Conservation (phyloP, 2,797 vertebrate genomes). For the Gymnothorax javanicus region DNA sequence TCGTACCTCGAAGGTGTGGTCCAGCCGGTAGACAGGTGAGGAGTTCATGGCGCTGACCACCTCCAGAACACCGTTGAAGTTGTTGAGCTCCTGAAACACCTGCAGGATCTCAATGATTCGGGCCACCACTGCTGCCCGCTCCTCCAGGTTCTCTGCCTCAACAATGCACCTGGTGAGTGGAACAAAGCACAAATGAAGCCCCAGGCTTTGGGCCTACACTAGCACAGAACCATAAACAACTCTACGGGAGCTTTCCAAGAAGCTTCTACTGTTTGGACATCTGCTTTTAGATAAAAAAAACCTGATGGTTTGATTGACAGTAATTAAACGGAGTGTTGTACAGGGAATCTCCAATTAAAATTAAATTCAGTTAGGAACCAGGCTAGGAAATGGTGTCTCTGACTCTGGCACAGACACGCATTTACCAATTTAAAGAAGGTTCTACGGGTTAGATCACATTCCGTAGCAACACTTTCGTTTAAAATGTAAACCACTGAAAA, state of each 20-base stretch:
- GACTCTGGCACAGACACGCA: too few relatives aligned
- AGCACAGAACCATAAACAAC: background rate
- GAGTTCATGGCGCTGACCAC: constrained; percentile 98
- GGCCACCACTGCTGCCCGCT: constrained; percentile 87
- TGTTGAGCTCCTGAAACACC: constrained; percentile 97
- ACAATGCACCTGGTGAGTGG: constrained; percentile 83
- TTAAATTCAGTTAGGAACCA: too few relatives aligned
- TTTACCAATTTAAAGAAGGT: too few relatives aligned
- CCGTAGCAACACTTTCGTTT: too few relatives aligned
- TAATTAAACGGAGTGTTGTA: too few relatives aligned
- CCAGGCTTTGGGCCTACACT: constrained; percentile 13
- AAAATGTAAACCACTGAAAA: too few relatives aligned
- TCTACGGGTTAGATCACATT: too few relatives aligned
- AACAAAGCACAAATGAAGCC: constrained; percentile 3
- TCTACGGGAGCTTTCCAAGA: background rate
- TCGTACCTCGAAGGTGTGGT: constrained; percentile 94
- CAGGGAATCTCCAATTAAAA: too few relatives aligned
- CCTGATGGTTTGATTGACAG: too few relatives aligned
- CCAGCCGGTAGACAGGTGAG: constrained; percentile 91
- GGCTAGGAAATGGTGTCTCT: too few relatives aligned
- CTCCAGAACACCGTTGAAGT: constrained; percentile 95
- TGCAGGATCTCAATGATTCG: constrained; percentile 96
- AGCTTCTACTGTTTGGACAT: background rate
- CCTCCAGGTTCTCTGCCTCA: constrained; percentile 94
- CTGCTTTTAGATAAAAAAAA: background rate